Percentiles rank a stretch among this genome's conserved stretches.
Evolutionary conservation across 2,888 invertebrate species (phyloP).

Genomic region (Trichogramma dendrolimi): DNA sequence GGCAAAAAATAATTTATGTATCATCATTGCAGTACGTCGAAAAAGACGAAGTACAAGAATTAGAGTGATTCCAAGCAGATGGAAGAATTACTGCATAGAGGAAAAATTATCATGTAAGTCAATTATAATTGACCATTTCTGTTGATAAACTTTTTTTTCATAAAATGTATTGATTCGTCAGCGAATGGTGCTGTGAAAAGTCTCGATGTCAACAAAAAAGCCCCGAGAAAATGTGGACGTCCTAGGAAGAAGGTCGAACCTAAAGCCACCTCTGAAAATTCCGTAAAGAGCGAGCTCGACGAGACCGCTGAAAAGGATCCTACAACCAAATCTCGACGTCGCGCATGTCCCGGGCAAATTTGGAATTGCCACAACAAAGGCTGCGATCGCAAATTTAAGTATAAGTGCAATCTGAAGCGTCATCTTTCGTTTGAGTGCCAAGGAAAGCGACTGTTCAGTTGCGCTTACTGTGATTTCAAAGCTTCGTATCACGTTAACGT

Average conservation of each 20-base stretch:
- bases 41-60: slow-evolving; percentile 3
- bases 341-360: slow-evolving; percentile 3
- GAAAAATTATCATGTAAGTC: neutral
- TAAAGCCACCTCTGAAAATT: neutral
- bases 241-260: neutral
- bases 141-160: too few species aligned
- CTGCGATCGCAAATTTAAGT: slow-evolving; percentile 36
- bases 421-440: slow-evolving; percentile 45
- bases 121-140: too few species aligned
- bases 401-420: slow-evolving; percentile 32
- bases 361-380: slow-evolving; percentile 27
- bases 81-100: slow-evolving; percentile 5
- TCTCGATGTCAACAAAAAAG: too few species aligned
- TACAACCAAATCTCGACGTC: neutral
- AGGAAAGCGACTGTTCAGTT: slow-evolving; percentile 40
- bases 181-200: too few species aligned
- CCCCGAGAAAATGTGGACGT: neutral
- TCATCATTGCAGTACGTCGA: neutral
- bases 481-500: neutral
- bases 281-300: neutral
- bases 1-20: neutral
- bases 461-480: slow-evolving; percentile 21
- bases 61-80: neutral
- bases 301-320: neutral
- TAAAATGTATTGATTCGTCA: too few species aligned